Evolutionary conservation across 2,113 vertebrate species (phyloP).

Genomic region (zebrafish (Danio rerio)): DNA sequence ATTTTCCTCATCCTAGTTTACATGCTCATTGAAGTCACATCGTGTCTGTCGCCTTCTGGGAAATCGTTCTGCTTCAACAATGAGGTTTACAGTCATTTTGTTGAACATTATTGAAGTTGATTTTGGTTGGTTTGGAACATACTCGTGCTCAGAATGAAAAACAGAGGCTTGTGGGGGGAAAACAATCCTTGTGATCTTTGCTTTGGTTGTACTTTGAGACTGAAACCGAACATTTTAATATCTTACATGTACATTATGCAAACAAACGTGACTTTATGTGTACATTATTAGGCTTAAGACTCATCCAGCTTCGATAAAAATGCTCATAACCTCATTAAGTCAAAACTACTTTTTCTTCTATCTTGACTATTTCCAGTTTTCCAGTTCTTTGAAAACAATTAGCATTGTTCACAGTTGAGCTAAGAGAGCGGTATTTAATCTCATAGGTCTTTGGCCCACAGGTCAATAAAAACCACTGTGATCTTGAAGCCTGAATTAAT

Average conservation of each 20-base stretch:
- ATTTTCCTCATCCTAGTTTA: conserved; percentile 39
- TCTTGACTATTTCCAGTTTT: no score
- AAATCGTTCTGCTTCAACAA: conserved; percentile 13
- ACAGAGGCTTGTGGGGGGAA: conserved; percentile 12
- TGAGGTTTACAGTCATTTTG: conserved; percentile 7
- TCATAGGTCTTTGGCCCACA: neutral
- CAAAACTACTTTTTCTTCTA: no score
- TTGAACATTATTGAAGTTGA: conserved; percentile 27
- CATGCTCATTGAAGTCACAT: conserved; percentile 41
- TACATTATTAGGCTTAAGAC: no score
- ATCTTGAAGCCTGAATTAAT: conserved; percentile 8
- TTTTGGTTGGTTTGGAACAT: neutral
- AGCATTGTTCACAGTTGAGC: neutral
- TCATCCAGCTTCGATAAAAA: no score
- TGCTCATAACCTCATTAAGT: no score
- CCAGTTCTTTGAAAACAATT: no score
- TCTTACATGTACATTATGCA: no score
- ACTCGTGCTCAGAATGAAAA: conserved; percentile 12
- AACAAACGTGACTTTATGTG: no score
- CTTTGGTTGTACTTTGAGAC: neutral
- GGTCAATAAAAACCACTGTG: neutral
- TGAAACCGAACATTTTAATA: no score
- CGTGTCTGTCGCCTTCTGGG: conserved; percentile 24
- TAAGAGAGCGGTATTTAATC: neutral
- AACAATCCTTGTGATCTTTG: neutral